A percentile compares a stretch with the other conserved stretches of the same genome.
These are phyloP conservation scores for Cricetomys ansorgei DNA, from an alignment of 2,113 vertebrate genomes.

Conservation along the genomic window DNA sequence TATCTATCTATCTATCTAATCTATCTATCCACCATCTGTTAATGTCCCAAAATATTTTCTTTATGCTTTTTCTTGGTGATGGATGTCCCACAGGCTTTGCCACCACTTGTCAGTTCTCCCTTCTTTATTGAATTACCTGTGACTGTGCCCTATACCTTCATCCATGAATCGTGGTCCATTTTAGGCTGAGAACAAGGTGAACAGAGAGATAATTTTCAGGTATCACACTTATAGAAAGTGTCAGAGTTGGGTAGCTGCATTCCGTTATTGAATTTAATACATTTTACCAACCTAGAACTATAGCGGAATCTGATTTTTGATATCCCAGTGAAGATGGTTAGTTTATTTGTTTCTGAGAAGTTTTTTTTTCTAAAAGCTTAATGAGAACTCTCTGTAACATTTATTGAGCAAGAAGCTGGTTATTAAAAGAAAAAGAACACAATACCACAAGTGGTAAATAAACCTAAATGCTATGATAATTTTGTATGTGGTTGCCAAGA, in stretches of 20 bases:
- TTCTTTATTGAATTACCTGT: background rate
- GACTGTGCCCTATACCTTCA: background rate
- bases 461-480: background rate
- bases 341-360: slow-evolving; percentile 25
- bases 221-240: background rate
- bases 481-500: background rate
- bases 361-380: slow-evolving; percentile 46
- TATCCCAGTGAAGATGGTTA: background rate
- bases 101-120: background rate
- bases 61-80: background rate
- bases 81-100: background rate
- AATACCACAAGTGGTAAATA: background rate
- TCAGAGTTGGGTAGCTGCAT: no score
- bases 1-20: background rate
- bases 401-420: slow-evolving; percentile 26
- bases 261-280: background rate
- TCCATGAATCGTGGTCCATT: fast-evolving
- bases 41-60: background rate
- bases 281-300: background rate
- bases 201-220: background rate
- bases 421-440: slow-evolving; percentile 36
- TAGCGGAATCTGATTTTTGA: background rate
- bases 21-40: background rate
- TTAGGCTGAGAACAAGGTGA: background rate
- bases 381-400: slow-evolving; percentile 16